These are phyloP conservation scores for Brachyrhaphis roseni DNA, from an alignment of 2,797 vertebrate genomes.

Conservation along the genomic window DNA sequence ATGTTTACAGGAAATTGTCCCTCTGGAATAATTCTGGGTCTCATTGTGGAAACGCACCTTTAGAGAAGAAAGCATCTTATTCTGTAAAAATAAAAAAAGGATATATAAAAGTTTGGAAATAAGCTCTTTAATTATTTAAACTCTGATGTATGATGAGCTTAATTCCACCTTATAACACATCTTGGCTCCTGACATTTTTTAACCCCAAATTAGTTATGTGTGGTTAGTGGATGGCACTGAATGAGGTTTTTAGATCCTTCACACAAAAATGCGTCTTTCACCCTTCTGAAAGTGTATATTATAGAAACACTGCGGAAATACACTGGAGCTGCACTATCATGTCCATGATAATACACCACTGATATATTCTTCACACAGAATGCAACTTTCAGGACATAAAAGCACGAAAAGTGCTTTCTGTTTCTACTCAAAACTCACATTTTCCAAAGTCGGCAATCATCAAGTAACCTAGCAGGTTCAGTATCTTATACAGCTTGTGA, in stretches of 20 bases:
- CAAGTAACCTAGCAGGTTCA: not conserved
- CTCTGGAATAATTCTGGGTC: not conserved
- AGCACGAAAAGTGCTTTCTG: not conserved
- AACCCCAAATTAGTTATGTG: slow-evolving; percentile 36
- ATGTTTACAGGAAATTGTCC: not conserved
- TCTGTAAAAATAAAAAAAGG: slow-evolving; percentile 16
- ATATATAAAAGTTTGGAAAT: slow-evolving; percentile 66
- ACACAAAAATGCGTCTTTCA: slow-evolving; percentile 1
- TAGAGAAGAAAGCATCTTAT: not conserved
- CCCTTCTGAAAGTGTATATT: slow-evolving; percentile 14
- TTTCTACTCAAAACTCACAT: not conserved
- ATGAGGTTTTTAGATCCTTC: slow-evolving; percentile 35
- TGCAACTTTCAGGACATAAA: slow-evolving; percentile 14
- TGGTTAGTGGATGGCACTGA: slow-evolving; percentile 12
- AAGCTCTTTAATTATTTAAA: slow-evolving; percentile 56
- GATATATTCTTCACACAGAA: slow-evolving; percentile 19
- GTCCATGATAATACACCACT: slow-evolving; percentile 8
- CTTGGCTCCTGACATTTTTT: slow-evolving; percentile 44
- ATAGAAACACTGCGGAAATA: slow-evolving; percentile 20
- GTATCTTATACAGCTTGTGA: slow-evolving; percentile 3
- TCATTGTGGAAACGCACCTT: slow-evolving; percentile 2
- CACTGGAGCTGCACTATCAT: slow-evolving; percentile 17
- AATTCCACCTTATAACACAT: slow-evolving; percentile 49
- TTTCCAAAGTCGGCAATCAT: not conserved
- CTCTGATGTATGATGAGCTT: slow-evolving; percentile 62